phyloP scores from a whole-genome alignment of 2,888 invertebrate genomes.

The Camponotus fellah region DNA sequence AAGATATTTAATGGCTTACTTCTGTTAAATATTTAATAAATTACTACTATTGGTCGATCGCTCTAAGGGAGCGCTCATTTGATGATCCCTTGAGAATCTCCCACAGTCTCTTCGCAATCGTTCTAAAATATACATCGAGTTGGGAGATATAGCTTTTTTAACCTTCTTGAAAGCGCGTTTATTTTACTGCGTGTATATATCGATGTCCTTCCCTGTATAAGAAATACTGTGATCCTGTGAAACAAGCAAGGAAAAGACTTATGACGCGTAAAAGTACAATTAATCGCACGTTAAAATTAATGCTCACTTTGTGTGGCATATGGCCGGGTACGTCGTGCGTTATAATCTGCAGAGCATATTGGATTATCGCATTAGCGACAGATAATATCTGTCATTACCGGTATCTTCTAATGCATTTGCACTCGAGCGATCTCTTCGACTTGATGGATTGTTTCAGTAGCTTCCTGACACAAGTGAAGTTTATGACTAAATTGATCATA shows the following conservation, averaged over 20 bases:
- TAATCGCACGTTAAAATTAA: constrained; percentile 47
- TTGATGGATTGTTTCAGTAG: constrained; percentile 56
- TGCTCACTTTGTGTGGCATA: constrained; percentile 46
- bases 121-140: not conserved
- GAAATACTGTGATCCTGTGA: not conserved
- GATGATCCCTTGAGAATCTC: not conserved
- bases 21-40: constrained; percentile 44
- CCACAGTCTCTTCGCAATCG: constrained; percentile 15
- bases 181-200: not conserved
- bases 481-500: constrained; percentile 46
- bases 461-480: constrained; percentile 37
- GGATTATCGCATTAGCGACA: constrained; percentile 33
- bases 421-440: constrained; percentile 23
- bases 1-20: constrained; percentile 44
- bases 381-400: constrained; percentile 53
- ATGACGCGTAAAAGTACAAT: constrained; percentile 41
- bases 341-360: constrained; percentile 29
- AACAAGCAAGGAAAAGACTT: not conserved
- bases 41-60: constrained; percentile 17
- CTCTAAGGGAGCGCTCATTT: constrained; percentile 3
- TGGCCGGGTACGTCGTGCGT: constrained; percentile 50
- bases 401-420: constrained; percentile 28
- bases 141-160: not conserved
- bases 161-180: not conserved
- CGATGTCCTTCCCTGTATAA: not conserved